Evolutionary conservation across 2,797 vertebrate genomes (phyloP).

Genomic region (Antrozous pallidus): DNA sequence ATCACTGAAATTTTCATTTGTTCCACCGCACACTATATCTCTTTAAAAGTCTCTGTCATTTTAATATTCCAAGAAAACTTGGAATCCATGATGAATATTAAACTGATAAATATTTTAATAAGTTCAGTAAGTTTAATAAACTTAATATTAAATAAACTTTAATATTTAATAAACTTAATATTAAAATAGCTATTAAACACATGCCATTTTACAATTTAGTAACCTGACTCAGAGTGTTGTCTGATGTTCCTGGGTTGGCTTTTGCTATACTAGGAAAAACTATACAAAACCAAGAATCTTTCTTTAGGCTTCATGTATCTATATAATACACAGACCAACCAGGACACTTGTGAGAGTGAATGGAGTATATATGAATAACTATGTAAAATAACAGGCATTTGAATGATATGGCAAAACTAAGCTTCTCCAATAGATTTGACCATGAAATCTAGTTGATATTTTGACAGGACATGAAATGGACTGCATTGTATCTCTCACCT

Average conservation of each 20-base stretch:
- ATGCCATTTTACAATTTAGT: background rate
- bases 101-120: background rate
- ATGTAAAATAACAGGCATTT: background rate
- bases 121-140: background rate
- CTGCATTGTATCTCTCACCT: background rate
- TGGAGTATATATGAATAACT: background rate
- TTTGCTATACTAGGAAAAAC: background rate
- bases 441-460: background rate
- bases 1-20: background rate
- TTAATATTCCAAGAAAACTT: conserved; percentile 9
- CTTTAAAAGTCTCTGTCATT: background rate
- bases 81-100: background rate
- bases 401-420: background rate
- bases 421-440: background rate
- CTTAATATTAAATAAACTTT: background rate
- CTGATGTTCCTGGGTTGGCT: background rate
- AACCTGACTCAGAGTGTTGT: background rate
- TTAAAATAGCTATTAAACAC: background rate
- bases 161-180: no score
- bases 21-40: background rate
- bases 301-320: background rate
- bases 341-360: background rate
- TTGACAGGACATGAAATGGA: background rate
- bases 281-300: background rate
- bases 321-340: background rate